Evolutionary conservation across 2,113 vertebrate genomes (phyloP).

Genomic region (Paramisgurnus dabryanus): DNA sequence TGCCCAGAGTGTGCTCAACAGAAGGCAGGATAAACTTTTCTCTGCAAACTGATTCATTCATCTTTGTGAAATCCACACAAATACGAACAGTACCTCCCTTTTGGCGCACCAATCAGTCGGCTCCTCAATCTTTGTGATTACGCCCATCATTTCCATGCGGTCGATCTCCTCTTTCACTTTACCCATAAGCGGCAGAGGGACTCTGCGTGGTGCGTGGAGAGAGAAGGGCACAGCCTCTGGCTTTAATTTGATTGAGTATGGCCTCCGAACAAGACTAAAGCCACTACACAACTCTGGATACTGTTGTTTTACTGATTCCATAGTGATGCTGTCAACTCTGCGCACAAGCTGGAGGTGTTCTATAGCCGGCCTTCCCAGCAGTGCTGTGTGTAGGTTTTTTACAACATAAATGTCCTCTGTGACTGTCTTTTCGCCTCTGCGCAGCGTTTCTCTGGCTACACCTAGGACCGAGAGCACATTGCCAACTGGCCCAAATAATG

Average conservation of each 20-base stretch:
- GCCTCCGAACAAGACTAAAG: background rate
- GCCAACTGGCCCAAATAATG: background rate
- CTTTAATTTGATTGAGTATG: slow-evolving; percentile 16
- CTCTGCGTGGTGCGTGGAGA: background rate
- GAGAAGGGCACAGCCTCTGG: slow-evolving; percentile 10
- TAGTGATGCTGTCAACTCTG: background rate
- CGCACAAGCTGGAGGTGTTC: background rate
- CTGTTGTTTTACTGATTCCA: background rate
- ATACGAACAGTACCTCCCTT: background rate
- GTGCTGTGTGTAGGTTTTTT: background rate
- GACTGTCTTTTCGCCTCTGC: background rate
- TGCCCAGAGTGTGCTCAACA: slow-evolving; percentile 45
- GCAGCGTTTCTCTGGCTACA: background rate
- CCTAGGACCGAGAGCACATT: background rate
- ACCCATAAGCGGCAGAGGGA: background rate
- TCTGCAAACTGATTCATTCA: slow-evolving; percentile 38
- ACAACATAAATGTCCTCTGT: background rate
- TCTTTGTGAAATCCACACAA: slow-evolving; percentile 49
- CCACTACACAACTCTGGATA: slow-evolving; percentile 1
- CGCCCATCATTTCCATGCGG: slow-evolving; percentile 35
- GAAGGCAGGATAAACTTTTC: slow-evolving; percentile 38
- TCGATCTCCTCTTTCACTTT: slow-evolving; percentile 21
- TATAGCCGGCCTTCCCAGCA: slow-evolving; percentile 9
- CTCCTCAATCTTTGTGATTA: slow-evolving; percentile 11
- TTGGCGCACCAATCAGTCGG: slow-evolving; percentile 39